phyloP scores from a whole-genome alignment of 2,888 invertebrate genomes.

The Torymus tubicola region DNA sequence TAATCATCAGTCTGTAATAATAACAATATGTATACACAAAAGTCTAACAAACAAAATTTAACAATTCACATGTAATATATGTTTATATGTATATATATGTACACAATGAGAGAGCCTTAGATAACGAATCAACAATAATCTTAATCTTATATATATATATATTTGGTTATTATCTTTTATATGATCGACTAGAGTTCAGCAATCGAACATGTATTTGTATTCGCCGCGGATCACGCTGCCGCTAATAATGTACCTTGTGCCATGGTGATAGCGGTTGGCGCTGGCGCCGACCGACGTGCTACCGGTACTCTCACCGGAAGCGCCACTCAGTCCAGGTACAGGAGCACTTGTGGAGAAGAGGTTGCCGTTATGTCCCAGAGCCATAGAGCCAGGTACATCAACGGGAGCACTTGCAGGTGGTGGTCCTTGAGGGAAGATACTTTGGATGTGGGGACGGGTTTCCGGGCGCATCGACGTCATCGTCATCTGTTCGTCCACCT shows the following conservation, averaged over 20 bases:
- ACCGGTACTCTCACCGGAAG: slow-evolving; percentile 48
- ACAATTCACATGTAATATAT: no score
- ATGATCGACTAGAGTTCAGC: no score
- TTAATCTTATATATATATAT: no score
- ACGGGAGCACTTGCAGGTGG: slow-evolving; percentile 82
- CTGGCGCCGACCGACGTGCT: slow-evolving; percentile 14
- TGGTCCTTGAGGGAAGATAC: slow-evolving; percentile 76
- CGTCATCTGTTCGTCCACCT: slow-evolving; percentile 87
- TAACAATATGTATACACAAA: no score
- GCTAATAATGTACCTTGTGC: slow-evolving; percentile 38
- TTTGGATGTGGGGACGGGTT: slow-evolving; percentile 72
- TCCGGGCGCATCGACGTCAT: slow-evolving; percentile 85
- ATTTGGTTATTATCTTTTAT: no score
- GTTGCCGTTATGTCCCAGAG: slow-evolving; percentile 61
- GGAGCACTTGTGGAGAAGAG: slow-evolving; percentile 72
- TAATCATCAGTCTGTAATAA: no score
- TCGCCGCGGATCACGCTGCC: no score
- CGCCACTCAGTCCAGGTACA: slow-evolving; percentile 55
- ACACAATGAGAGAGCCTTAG: no score
- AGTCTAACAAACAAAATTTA: no score
- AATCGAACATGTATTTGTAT: neutral
- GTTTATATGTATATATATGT: no score
- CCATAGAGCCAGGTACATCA: slow-evolving; percentile 78
- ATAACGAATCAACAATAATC: no score
- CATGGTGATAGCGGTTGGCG: slow-evolving; percentile 28